Evolutionary conservation across 2,888 invertebrate species (phyloP), one percentile per base, ranked within the genome.

Genomic region (Eristalis arbustorum): DNA sequence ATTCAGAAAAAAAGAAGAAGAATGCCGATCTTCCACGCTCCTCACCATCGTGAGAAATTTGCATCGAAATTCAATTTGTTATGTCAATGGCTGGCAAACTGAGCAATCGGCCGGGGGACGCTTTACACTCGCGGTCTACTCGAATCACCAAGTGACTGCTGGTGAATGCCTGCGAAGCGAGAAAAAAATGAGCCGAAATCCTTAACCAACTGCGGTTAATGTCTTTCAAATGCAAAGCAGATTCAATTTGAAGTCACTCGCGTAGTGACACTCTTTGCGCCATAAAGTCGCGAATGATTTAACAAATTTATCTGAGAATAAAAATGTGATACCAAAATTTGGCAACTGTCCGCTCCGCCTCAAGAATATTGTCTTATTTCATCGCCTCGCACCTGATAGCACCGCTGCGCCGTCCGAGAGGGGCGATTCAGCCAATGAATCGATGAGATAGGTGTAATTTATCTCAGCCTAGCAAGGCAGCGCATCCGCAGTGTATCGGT

Each of bases 171-270:
- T 62, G 68, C 31, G 31, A 18, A 80, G 22, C 18, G n/a, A 18
- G 28, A 74, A 59, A 69, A 59, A 69, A 69, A 37, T 49, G 56
- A 74, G 74, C 31, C 49, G 31, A 62, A 59, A 77, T 31, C 63
- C 25, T 66, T 31, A 74, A 74, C 69, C 85, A 76, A 87, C 92
- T 92, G 92, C 89, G 91, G 90, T 91, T 92, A 92, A 92, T 92
- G 92, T 91, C 90, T 92, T 92, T 91, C 90, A 91, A 91, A 91
- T 91, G 91, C 91, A 91, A 91, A 91, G 68, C 79, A 80, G 83
- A 82, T 85, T 81, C 77, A 85, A 85, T 81, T 73, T 85, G 22
- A 31, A 49, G 49, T 56, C 66, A 69, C 77, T 74, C 63, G 37
- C 3, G 28, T 40, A 68, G 56, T 40, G 76, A 69, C 72, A 72